phyloP scores from a whole-genome alignment of 2,888 invertebrate species.

The Callinectes sapidus region DNA sequence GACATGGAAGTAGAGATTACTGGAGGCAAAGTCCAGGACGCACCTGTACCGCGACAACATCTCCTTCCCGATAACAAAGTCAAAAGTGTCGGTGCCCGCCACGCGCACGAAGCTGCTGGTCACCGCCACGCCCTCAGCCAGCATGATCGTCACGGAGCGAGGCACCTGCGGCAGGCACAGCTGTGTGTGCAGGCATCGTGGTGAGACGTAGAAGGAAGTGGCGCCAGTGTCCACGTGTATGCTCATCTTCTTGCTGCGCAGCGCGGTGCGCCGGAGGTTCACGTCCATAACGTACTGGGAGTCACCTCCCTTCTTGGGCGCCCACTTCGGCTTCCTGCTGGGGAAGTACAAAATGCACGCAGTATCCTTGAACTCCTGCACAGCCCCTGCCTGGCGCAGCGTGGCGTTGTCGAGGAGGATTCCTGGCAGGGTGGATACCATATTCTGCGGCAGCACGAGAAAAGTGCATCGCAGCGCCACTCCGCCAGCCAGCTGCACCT shows the following conservation, averaged over 20 bases:
- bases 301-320: not conserved
- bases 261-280: not conserved
- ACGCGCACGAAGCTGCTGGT: conserved; percentile 7
- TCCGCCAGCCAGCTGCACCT: conserved; percentile 6
- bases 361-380: not conserved
- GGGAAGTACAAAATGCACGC: not conserved
- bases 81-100: conserved; percentile 6
- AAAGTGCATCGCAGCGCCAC: not conserved
- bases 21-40: conserved; percentile 14
- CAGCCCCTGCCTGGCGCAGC: not conserved
- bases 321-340: not conserved
- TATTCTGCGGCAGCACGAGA: not conserved
- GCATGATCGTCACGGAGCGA: not conserved
- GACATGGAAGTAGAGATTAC: not conserved
- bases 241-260: not conserved
- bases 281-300: not conserved
- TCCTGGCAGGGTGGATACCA: not conserved
- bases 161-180: not conserved
- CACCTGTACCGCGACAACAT: conserved; percentile 14
- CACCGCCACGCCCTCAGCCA: not conserved
- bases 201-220: not conserved
- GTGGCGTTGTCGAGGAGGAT: not conserved
- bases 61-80: not conserved
- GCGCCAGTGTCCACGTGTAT: conserved; percentile 12
- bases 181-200: not conserved